phyloP scores from a whole-genome alignment of 2,888 invertebrate species.

The Folsomia manolachei region DNA sequence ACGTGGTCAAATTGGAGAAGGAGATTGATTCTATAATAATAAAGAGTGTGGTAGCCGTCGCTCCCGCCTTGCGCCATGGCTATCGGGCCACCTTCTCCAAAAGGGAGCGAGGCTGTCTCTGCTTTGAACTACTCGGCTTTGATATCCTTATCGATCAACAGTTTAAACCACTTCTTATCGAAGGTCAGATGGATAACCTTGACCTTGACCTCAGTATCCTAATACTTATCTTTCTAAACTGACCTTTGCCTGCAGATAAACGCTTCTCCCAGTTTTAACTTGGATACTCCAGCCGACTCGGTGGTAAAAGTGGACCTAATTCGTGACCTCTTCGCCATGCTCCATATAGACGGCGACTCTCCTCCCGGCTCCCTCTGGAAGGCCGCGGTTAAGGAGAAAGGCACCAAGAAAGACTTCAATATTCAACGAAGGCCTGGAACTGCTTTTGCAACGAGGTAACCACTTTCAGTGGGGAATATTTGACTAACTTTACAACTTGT shows the following conservation, averaged over 20 bases:
- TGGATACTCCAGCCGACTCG: slow-evolving; percentile 77
- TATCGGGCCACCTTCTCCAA: slow-evolving; percentile 83
- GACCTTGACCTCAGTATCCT: neutral
- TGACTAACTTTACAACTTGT: too few species aligned
- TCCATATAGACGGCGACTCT: slow-evolving; percentile 70
- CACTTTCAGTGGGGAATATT: too few species aligned
- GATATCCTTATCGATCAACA: slow-evolving; percentile 83
- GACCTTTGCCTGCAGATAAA: slow-evolving; percentile 65
- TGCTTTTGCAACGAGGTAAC: neutral
- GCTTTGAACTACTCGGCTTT: slow-evolving; percentile 88
- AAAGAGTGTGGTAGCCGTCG: slow-evolving; percentile 78
- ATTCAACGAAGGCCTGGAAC: neutral
- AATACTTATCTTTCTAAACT: neutral
- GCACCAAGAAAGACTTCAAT: neutral
- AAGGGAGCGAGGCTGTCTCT: slow-evolving; percentile 78
- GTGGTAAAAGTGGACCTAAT: slow-evolving; percentile 80
- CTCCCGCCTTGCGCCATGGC: slow-evolving; percentile 79
- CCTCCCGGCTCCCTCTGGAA: neutral
- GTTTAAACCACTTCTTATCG: slow-evolving; percentile 78
- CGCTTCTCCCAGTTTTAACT: slow-evolving; percentile 90
- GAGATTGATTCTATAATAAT: slow-evolving; percentile 86
- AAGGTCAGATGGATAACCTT: slow-evolving; percentile 60
- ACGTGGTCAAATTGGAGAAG: slow-evolving; percentile 73
- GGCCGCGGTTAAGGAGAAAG: neutral
- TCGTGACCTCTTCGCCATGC: slow-evolving; percentile 72